Evolutionary conservation across 1,140 invertebrate genomes (phyloP).

Genomic region (Galendromus occidentalis): DNA sequence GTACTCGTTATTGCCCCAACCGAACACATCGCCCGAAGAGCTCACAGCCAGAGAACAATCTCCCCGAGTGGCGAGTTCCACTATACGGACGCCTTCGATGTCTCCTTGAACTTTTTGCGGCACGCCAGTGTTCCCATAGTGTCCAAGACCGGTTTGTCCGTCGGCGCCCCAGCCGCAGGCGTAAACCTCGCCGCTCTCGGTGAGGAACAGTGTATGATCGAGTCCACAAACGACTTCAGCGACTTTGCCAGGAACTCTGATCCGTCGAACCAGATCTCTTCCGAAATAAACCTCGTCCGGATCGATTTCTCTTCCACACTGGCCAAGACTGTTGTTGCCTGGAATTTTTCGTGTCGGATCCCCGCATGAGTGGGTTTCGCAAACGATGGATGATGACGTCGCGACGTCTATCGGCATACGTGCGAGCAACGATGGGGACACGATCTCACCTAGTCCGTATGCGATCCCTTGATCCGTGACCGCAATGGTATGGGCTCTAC

Average conservation of each 20-base stretch:
- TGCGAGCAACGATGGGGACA: not conserved
- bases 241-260: conserved; percentile 27
- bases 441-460: not conserved
- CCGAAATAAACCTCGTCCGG: conserved; percentile 49
- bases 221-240: conserved; percentile 56
- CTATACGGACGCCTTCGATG: conserved; percentile 57
- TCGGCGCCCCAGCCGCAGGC: conserved; percentile 83
- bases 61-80: conserved; percentile 51
- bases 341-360: conserved; percentile 24
- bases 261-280: conserved; percentile 42
- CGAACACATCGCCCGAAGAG: conserved; percentile 77
- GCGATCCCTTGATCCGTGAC: conserved; percentile 46
- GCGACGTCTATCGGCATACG: not conserved
- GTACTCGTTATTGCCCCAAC: conserved; percentile 93
- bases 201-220: conserved; percentile 63
- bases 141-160: conserved; percentile 71
- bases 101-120: conserved; percentile 53
- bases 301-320: conserved; percentile 68
- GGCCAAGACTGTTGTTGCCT: conserved; percentile 82
- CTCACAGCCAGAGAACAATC: conserved; percentile 77
- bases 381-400: not conserved
- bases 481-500: conserved; percentile 63
- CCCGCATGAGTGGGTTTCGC: not conserved
- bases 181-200: conserved; percentile 54
- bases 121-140: conserved; percentile 35